A percentile compares a stretch with the other conserved stretches of the same genome.
Conservation (phyloP, 1,140 invertebrate genomes). For the Brachionus plicatilis region DNA sequence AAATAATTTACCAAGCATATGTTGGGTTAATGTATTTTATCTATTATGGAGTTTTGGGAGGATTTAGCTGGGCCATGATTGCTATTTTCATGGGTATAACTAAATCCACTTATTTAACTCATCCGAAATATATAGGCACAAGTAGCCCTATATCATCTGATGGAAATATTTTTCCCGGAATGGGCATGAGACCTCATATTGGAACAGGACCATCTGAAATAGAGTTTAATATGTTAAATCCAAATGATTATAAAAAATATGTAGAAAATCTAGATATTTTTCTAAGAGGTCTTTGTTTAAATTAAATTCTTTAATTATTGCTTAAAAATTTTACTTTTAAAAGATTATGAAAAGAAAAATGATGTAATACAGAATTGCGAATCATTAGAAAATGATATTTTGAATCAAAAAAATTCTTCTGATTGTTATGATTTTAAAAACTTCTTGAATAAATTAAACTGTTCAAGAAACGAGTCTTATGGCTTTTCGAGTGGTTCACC, state of each 20-base stretch:
- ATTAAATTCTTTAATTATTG: neutral
- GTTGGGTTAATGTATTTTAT: neutral
- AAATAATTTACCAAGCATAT: neutral
- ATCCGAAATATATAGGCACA: neutral
- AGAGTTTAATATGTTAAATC: neutral
- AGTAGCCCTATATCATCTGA: neutral
- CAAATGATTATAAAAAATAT: neutral
- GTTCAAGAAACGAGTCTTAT: neutral
- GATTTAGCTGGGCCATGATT: neutral
- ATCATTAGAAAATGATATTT: neutral
- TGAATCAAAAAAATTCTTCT: neutral
- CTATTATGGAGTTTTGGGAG: neutral
- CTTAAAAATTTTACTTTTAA: neutral
- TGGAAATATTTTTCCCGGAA: neutral
- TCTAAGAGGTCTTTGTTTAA: neutral
- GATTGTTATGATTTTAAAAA: neutral
- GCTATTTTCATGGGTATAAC: neutral
- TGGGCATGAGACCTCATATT: constrained; percentile 13
- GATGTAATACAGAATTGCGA: neutral
- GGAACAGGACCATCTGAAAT: neutral
- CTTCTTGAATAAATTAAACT: neutral
- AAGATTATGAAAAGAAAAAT: neutral
- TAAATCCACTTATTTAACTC: neutral
- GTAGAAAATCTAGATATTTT: neutral
- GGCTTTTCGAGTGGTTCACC: neutral